Evolutionary conservation across 2,113 vertebrate genomes (phyloP).

Genomic region (Arenaria interpres): DNA sequence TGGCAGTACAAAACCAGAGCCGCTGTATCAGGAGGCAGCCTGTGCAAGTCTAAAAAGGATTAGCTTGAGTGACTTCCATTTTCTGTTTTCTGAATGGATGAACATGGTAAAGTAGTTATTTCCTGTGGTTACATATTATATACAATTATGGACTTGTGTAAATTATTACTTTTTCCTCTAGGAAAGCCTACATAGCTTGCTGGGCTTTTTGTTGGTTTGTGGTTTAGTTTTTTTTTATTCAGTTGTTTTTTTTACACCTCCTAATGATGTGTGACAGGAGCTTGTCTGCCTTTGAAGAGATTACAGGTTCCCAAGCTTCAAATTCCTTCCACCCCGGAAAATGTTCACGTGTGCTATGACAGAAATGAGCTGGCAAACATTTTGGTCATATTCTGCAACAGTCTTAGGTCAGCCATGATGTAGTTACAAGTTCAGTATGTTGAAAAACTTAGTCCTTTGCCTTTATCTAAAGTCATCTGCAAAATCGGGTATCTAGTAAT

Average conservation of each 20-base stretch:
- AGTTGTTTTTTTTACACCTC: neutral
- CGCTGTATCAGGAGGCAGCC: neutral
- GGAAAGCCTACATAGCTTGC: neutral
- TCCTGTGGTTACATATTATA: slow-evolving; percentile 47
- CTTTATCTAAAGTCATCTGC: neutral
- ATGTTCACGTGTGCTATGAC: neutral
- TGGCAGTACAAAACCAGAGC: slow-evolving; percentile 4
- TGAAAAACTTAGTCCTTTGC: neutral
- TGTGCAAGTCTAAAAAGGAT: slow-evolving; percentile 24
- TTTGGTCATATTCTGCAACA: neutral
- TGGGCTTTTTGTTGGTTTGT: neutral
- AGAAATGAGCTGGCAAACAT: neutral
- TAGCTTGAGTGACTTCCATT: slow-evolving; percentile 42
- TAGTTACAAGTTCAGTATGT: neutral
- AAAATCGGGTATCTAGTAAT: neutral
- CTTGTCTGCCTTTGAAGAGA: neutral
- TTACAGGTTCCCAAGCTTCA: neutral
- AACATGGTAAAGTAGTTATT: slow-evolving; percentile 35
- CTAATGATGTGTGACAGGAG: neutral
- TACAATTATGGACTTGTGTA: slow-evolving; percentile 35
- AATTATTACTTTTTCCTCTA: neutral
- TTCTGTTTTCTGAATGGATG: slow-evolving; percentile 48
- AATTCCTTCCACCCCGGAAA: neutral
- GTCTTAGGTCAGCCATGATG: neutral
- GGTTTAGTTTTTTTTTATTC: neutral